Base-by-base conservation (phyloP, 37 sponge, comb jelly and placozoan genomes). In the Agelas oroides region DNA sequence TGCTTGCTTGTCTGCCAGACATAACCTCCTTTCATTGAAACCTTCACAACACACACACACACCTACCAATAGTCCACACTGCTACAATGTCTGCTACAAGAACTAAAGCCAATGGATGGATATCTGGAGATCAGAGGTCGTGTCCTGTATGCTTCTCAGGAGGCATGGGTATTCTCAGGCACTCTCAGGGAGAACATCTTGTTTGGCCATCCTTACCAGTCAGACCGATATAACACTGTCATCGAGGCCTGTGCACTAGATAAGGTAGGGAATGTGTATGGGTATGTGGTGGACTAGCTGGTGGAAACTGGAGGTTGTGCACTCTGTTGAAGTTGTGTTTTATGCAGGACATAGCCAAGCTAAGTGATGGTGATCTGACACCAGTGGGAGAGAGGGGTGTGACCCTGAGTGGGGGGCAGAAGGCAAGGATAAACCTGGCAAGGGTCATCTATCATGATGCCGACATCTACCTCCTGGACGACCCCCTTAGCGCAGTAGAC, bases 321-420 rank as follows among this genome's bases (percentile, higher is more conserved):
- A 8, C 3, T 46, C 8, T 46, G 46, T 46, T 46, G 46, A 46
- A 12, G 46, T 46, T 46, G 8, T 8, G 6, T 46, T 46, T 12
- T 13, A 28, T 1, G 12, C 64, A 92, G 90, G 97, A 97, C 63
- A 74, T 97, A 23, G 66, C 74, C 11, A 53, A 73, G 30, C 73
- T 97, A n/a, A 81, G 88, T 25, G 17, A 60, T 66, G 93, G 97
- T 36, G 97, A 97, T 59, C 73, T 58, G 70, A 97, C 97, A 13
- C 74, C 77, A 32, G 91, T 94, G 3, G 97, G 97, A 19, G 95
- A 91, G 80, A 90, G 89, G 60, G 97, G 97, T 65, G 93, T 94
- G 36, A 92, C 95, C 20, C 84, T 94, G 53, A 97, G 95, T 92
- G 97, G 97, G 18, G 97, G 97, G 19, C 97, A 97, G 78, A 94